Evolutionary conservation across 2,797 vertebrate genomes (phyloP).

Genomic region (Orientallactaga sibirica): DNA sequence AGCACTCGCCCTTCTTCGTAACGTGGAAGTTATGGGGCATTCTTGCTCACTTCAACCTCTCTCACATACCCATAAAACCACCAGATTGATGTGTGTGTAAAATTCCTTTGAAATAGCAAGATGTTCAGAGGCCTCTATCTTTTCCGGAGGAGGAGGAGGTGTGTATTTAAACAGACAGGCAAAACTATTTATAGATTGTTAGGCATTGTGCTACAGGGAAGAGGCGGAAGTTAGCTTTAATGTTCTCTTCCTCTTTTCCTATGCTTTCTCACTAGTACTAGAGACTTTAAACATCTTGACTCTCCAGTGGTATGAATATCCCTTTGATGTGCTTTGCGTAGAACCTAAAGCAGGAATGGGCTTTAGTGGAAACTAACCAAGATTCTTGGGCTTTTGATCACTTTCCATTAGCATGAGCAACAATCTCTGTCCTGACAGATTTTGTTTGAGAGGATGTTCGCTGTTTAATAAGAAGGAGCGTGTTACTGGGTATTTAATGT

Average conservation of each 20-base stretch:
- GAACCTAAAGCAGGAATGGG: constrained; percentile 76
- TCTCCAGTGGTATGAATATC: constrained; percentile 64
- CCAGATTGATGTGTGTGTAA: neutral
- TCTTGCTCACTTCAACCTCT: neutral
- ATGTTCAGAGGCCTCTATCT: neutral
- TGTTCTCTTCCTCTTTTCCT: constrained; percentile 32
- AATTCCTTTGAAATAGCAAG: constrained; percentile 51
- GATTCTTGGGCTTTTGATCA: constrained; percentile 77
- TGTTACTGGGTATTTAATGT: constrained; percentile 74
- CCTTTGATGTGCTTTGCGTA: constrained; percentile 75
- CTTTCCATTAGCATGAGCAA: constrained; percentile 79
- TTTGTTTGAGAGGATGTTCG: constrained; percentile 76
- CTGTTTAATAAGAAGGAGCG: constrained; percentile 80
- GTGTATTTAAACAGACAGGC: constrained; percentile 17
- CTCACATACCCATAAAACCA: neutral
- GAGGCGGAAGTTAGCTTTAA: neutral
- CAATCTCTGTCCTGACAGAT: constrained; percentile 73
- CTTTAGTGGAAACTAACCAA: constrained; percentile 76
- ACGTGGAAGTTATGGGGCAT: neutral
- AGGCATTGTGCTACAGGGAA: neutral
- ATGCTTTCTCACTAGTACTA: constrained; percentile 64
- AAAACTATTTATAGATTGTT: constrained; percentile 27
- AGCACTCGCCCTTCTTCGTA: neutral
- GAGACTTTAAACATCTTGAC: constrained; percentile 52
- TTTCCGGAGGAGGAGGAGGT: neutral